Conservation (phyloP, 1,140 invertebrate species). For the Neodiprion lecontei region DNA sequence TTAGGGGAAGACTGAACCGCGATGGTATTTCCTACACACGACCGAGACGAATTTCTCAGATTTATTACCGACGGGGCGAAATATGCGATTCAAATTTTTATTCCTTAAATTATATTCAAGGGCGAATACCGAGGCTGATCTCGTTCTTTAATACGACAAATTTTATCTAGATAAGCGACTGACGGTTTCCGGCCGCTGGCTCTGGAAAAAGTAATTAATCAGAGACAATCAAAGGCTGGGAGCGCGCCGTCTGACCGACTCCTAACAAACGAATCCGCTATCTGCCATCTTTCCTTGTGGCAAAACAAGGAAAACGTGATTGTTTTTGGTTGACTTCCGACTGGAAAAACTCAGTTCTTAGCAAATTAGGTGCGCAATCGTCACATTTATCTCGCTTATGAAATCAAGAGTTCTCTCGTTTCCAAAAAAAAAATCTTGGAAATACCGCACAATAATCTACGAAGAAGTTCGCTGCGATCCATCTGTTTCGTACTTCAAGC, state of each 20-base stretch:
- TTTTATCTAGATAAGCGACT: neutral
- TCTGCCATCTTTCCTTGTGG: slow-evolving; percentile 36
- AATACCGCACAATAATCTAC: no score
- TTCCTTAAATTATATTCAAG: neutral
- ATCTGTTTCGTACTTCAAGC: no score
- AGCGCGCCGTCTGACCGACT: slow-evolving; percentile 44
- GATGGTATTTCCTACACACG: neutral
- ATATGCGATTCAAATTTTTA: no score
- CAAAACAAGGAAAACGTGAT: neutral
- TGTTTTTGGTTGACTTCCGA: neutral
- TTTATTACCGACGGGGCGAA: neutral
- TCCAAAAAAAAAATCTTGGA: no score
- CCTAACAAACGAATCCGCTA: slow-evolving; percentile 48
- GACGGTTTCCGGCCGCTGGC: neutral
- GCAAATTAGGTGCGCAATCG: neutral
- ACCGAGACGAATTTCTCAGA: neutral
- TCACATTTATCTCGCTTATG: neutral
- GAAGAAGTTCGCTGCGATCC: no score
- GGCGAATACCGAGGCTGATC: neutral
- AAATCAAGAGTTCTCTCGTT: no score
- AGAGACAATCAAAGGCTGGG: slow-evolving; percentile 62
- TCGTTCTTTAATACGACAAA: neutral
- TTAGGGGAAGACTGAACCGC: neutral
- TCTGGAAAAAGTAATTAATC: slow-evolving; percentile 49
- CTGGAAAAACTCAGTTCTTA: neutral